Evolutionary conservation across 2,888 invertebrate genomes (phyloP).

Genomic region (Hermaeophaga mercurialis): DNA sequence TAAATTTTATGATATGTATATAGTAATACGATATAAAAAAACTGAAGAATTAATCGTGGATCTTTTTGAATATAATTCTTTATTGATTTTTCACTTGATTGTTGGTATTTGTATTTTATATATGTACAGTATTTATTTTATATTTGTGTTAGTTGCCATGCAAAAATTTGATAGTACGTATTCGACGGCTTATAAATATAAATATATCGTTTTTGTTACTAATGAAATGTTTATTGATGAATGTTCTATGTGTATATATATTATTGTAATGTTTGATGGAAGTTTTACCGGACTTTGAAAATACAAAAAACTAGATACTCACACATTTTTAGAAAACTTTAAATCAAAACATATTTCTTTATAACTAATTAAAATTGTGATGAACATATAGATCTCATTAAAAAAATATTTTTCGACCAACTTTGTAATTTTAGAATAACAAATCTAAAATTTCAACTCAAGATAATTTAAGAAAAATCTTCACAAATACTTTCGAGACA

Average conservation of each 20-base stretch:
- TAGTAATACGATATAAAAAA: slow-evolving; percentile 37
- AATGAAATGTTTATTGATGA: slow-evolving; percentile 44
- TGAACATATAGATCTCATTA: no score
- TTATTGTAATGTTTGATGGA: slow-evolving; percentile 33
- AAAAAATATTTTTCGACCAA: no score
- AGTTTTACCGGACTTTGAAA: background rate
- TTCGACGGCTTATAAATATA: slow-evolving; percentile 30
- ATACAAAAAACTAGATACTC: no score
- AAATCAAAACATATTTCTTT: no score
- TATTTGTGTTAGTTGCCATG: slow-evolving; percentile 43
- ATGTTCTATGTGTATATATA: slow-evolving; percentile 39
- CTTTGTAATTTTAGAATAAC: no score
- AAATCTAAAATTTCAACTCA: no score
- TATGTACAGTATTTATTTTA: slow-evolving; percentile 43
- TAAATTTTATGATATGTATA: slow-evolving; percentile 42
- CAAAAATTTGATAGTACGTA: slow-evolving; percentile 41
- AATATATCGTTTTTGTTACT: slow-evolving; percentile 43
- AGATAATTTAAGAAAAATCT: no score
- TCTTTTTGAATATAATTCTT: slow-evolving; percentile 39
- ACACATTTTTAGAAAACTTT: no score
- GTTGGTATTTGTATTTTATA: slow-evolving; percentile 45
- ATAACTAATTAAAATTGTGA: no score
- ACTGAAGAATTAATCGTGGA: slow-evolving; percentile 35
- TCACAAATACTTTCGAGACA: no score
- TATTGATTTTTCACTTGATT: slow-evolving; percentile 40